Conservation (phyloP, 2,113 vertebrate species). For the Xenopus laevis region DNA sequence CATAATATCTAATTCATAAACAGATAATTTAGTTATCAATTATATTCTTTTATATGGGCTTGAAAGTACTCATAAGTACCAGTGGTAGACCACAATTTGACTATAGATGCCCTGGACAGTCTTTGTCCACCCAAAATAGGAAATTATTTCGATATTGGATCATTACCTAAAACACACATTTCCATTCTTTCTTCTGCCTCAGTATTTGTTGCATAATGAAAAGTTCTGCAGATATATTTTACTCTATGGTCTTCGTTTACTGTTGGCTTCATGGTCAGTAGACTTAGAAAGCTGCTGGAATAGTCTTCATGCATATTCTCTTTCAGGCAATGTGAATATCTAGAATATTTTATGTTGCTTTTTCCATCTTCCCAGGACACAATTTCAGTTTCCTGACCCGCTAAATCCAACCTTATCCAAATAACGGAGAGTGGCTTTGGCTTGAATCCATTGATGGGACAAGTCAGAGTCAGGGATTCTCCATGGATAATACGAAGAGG, state of each 20-base stretch:
- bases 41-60: no score
- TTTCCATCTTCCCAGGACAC: neutral
- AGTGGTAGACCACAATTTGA: no score
- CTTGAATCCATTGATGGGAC: constrained; percentile 42
- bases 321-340: constrained; percentile 10
- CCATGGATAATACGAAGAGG: constrained; percentile 15
- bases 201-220: constrained; percentile 5
- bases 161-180: constrained; percentile 10
- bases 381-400: neutral
- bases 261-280: constrained; percentile 14
- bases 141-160: no score
- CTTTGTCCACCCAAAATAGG: no score
- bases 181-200: neutral
- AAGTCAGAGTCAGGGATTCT: constrained; percentile 28
- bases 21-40: no score
- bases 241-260: constrained; percentile 16
- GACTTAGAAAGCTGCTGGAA: neutral
- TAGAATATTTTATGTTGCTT: neutral
- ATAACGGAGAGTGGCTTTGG: constrained; percentile 26
- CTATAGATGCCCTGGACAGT: no score
- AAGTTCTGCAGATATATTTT: constrained; percentile 27
- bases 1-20: no score
- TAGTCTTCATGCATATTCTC: neutral
- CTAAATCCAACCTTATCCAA: constrained; percentile 14
- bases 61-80: no score